Evolutionary conservation across 2,888 invertebrate genomes (phyloP).

Genomic region (Quadriops clusia): DNA sequence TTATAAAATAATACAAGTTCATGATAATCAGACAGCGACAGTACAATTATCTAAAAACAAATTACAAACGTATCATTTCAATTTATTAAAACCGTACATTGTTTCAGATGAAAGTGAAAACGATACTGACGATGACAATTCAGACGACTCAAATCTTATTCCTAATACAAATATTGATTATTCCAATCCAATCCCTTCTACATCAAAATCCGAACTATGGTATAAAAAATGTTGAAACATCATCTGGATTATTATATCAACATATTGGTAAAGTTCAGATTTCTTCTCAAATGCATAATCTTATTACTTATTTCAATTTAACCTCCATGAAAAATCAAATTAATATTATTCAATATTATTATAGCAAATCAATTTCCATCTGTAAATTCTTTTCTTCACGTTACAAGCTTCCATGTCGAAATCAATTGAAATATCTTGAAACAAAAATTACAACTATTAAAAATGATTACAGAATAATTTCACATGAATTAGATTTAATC

Average conservation of each 20-base stretch:
- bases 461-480: too few relatives aligned
- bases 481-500: too few relatives aligned
- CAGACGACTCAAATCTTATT: not conserved
- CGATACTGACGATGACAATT: too few relatives aligned
- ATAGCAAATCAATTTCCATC: slow-evolving; percentile 2
- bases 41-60: slow-evolving; percentile 9
- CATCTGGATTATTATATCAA: slow-evolving; percentile 7
- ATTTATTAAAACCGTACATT: slow-evolving; percentile 11
- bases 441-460: too few relatives aligned
- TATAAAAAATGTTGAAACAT: too few relatives aligned
- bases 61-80: slow-evolving; percentile 9
- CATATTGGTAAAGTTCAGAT: slow-evolving; percentile 2
- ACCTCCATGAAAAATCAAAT: slow-evolving; percentile 1
- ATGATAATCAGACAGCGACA: slow-evolving; percentile 9
- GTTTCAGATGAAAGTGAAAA: too few relatives aligned
- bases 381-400: too few relatives aligned
- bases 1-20: slow-evolving; percentile 11
- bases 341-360: not conserved
- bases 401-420: too few relatives aligned
- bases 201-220: too few relatives aligned
- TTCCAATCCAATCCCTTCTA: too few relatives aligned
- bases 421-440: too few relatives aligned
- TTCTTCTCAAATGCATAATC: slow-evolving; percentile 1
- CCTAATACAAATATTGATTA: too few relatives aligned
- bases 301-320: slow-evolving; percentile 3